Evolutionary conservation across 2,113 vertebrate species (phyloP).

Genomic region (Motacilla alba): DNA sequence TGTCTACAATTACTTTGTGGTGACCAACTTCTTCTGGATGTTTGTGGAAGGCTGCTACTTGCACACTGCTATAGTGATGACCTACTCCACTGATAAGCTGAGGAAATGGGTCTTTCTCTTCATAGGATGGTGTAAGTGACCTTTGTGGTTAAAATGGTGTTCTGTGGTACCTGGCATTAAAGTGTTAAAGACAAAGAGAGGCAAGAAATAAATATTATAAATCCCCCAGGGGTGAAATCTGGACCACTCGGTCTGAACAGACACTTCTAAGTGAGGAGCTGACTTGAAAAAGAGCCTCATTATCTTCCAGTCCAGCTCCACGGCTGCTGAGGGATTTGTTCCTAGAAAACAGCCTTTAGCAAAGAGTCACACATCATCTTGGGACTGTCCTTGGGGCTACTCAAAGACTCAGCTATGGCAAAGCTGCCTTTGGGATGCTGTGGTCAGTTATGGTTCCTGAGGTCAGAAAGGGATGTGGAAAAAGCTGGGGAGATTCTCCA

Average conservation of each 20-base stretch:
- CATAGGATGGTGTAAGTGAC: constrained; percentile 96
- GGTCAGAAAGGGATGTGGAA: background rate
- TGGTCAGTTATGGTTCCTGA: background rate
- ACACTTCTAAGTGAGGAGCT: background rate
- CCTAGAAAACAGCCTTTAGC: background rate
- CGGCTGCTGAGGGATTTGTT: background rate
- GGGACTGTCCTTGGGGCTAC: background rate
- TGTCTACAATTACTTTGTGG: constrained; percentile 97
- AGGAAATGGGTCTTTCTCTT: constrained; percentile 96
- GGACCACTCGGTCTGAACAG: background rate
- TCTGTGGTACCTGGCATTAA: background rate
- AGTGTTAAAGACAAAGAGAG: background rate
- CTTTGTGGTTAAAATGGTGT: background rate
- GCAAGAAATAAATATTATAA: background rate
- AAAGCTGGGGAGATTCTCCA: background rate
- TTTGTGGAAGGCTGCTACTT: constrained; percentile 98
- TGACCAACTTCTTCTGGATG: constrained; percentile 99
- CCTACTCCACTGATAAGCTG: constrained; percentile 95
- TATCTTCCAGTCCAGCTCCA: background rate
- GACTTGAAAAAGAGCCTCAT: background rate
- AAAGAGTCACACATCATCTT: background rate
- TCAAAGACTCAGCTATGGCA: background rate
- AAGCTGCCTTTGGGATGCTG: background rate
- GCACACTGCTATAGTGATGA: constrained; percentile 96
- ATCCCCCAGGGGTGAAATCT: background rate